A percentile compares a stretch with the other conserved stretches of the same genome.
Conservation (phyloP, 2,797 vertebrate genomes). For the Melanogrammus aeglefinus region DNA sequence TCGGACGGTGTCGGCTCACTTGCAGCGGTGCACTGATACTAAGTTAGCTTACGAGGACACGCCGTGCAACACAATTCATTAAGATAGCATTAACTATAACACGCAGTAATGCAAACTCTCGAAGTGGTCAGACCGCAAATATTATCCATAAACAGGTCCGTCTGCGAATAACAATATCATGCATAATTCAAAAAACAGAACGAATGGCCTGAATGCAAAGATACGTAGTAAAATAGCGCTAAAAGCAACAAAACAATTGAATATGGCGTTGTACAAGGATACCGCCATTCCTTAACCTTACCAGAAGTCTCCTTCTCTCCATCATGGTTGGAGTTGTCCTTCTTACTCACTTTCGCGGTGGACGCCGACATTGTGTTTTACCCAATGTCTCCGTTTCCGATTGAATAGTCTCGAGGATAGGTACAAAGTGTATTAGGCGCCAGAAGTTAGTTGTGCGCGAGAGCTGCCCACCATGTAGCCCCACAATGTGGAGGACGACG, state of each 20-base stretch:
- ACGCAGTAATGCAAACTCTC: not conserved
- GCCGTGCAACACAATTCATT: not conserved
- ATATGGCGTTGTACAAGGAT: conserved; percentile 78
- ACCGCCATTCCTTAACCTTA: conserved; percentile 75
- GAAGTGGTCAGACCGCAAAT: not conserved
- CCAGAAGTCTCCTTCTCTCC: conserved; percentile 97
- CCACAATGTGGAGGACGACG: conserved; percentile 1
- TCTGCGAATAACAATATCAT: not conserved
- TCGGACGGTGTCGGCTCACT: not conserved
- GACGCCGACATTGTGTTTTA: conserved; percentile 84
- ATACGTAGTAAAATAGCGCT: not conserved
- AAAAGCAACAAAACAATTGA: conserved; percentile 58
- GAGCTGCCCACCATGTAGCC: not conserved
- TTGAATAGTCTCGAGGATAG: not conserved
- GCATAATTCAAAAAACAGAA: not conserved
- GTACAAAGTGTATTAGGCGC: not conserved
- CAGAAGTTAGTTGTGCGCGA: not conserved
- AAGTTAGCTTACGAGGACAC: not conserved
- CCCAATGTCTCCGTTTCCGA: not conserved
- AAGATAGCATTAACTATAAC: not conserved
- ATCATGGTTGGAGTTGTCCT: conserved; percentile 99
- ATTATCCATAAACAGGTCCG: not conserved
- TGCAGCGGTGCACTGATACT: not conserved
- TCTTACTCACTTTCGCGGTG: conserved; percentile 97
- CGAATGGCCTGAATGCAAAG: conserved; percentile 14